These are phyloP conservation scores for Rhinichthys osculus DNA, from an alignment of 2,797 vertebrate genomes.

Conservation along the genomic window DNA sequence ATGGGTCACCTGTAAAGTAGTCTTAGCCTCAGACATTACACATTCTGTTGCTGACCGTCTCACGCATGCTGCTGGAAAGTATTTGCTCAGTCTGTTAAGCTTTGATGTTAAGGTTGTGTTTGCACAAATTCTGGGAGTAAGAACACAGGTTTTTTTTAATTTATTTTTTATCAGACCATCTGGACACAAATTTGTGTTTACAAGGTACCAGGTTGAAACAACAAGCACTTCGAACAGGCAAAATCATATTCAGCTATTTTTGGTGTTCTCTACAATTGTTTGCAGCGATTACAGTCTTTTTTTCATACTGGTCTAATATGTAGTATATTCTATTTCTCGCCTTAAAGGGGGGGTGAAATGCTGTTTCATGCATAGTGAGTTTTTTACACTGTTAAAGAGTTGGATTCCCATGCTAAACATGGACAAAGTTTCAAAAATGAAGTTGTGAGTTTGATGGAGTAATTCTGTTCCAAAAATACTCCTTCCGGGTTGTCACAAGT, in stretches of 20 bases:
- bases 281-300: not conserved
- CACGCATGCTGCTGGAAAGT: not conserved
- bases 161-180: not conserved
- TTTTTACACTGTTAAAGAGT: too few relatives aligned
- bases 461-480: too few relatives aligned
- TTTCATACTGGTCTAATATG: not conserved
- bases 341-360: too few relatives aligned
- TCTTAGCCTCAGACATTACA: not conserved
- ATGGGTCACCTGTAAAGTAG: conserved; percentile 2
- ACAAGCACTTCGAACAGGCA: not conserved
- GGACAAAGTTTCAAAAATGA: too few relatives aligned
- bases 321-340: not conserved
- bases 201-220: not conserved
- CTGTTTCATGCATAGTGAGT: too few relatives aligned
- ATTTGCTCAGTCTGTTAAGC: conserved; percentile 20
- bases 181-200: conserved; percentile 20
- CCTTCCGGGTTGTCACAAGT: too few relatives aligned
- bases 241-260: not conserved
- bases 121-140: conserved; percentile 31
- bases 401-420: too few relatives aligned
- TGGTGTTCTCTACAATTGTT: not conserved
- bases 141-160: not conserved
- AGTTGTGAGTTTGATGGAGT: too few relatives aligned
- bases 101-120: conserved; percentile 27
- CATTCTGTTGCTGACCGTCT: not conserved